Evolutionary conservation across 2,888 invertebrate genomes (phyloP).

Genomic region (Terebella lapidaria): DNA sequence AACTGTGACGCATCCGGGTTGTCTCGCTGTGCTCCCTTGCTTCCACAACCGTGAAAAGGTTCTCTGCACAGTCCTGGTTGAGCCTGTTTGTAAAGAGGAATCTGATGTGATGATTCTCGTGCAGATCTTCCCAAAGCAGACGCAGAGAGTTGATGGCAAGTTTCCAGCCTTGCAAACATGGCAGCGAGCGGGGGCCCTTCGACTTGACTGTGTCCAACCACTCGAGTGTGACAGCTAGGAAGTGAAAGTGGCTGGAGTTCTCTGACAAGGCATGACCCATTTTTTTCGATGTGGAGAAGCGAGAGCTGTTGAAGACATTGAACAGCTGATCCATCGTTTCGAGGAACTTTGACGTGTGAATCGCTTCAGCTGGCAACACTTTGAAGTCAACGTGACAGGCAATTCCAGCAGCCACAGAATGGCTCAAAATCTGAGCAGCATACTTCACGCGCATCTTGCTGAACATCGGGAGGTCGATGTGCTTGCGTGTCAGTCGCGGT

Average conservation of each 20-base stretch:
- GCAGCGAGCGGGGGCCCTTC: no score
- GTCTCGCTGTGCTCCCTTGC: conserved; percentile 2
- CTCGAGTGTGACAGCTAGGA: no score
- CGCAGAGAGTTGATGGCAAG: not conserved
- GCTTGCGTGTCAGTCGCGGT: not conserved
- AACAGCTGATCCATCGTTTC: conserved; percentile 9
- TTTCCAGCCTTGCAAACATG: no score
- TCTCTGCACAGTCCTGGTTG: conserved; percentile 17
- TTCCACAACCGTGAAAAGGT: conserved; percentile 3
- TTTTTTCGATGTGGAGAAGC: no score
- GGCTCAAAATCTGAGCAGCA: conserved; percentile 11
- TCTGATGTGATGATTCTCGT: not conserved
- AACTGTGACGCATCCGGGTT: not conserved
- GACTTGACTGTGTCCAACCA: no score
- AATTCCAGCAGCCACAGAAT: conserved; percentile 10
- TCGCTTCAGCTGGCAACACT: not conserved
- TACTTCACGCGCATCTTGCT: not conserved
- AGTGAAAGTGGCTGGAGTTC: not conserved
- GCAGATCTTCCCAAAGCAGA: conserved; percentile 2
- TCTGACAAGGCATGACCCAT: no score
- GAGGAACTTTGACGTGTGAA: conserved; percentile 8
- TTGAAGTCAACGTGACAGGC: not conserved
- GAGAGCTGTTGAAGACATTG: no score
- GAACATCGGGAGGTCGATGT: conserved; percentile 4
- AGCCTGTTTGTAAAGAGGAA: conserved; percentile 9